These are phyloP conservation scores for Cassiopea andromeda DNA, from an alignment of 30 jellyfish, hydroid and myxozoan genomes.

Conservation along the genomic window DNA sequence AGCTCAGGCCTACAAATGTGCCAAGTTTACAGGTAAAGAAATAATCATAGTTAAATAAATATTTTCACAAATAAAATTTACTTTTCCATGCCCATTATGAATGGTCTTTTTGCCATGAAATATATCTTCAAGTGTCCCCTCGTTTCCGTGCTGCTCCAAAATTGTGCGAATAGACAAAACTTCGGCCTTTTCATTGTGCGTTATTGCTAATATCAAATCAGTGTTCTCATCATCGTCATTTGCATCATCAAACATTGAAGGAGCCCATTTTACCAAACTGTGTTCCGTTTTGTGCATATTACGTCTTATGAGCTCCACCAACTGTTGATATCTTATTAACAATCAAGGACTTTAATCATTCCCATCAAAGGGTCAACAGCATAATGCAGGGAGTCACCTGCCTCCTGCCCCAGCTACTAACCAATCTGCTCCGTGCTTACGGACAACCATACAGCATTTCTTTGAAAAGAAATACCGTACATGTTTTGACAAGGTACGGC, in stretches of 20 bases:
- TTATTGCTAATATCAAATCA: constrained; percentile 79
- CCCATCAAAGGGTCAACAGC: neutral
- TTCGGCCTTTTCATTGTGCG: constrained; percentile 62
- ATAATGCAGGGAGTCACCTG: too few species aligned
- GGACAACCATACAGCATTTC: too few species aligned
- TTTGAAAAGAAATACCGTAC: too few species aligned
- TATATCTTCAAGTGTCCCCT: constrained; percentile 24
- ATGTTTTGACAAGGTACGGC: too few species aligned
- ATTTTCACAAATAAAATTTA: neutral
- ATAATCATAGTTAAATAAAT: too few species aligned
- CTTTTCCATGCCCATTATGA: constrained; percentile 79
- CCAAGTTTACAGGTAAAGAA: neutral
- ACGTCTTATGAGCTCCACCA: constrained; percentile 22
- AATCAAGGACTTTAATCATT: constrained; percentile 4
- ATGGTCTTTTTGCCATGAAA: constrained; percentile 52
- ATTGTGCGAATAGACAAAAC: constrained; percentile 61
- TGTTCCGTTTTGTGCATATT: constrained; percentile 31
- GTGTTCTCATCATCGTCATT: constrained; percentile 43
- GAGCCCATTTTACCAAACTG: constrained; percentile 87
- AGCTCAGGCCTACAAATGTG: neutral
- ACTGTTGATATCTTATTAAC: neutral
- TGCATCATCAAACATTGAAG: constrained; percentile 50
- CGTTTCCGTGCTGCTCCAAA: constrained; percentile 22
- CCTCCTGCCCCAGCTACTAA: too few species aligned
- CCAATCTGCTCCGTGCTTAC: too few species aligned